phyloP scores from a whole-genome alignment of 2,113 vertebrate species.

The Mesitornis unicolor region DNA sequence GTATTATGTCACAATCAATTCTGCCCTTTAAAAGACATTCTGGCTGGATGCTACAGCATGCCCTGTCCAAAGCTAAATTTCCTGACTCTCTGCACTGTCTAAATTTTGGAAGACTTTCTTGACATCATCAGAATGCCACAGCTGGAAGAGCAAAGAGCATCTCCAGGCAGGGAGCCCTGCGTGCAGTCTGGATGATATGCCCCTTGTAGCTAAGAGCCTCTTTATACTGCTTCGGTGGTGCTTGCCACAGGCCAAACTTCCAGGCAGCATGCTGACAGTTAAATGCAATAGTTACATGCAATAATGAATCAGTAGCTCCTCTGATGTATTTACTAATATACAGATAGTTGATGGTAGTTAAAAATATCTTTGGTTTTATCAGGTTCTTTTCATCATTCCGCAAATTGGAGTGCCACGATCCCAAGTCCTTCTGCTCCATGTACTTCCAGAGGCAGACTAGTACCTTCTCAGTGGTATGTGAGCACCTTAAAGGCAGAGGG shows the following conservation, averaged over 20 bases:
- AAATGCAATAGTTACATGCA: not conserved
- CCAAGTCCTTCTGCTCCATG: not conserved
- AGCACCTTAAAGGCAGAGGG: not conserved
- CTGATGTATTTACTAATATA: not conserved
- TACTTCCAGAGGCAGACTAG: not conserved
- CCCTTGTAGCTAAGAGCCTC: not conserved
- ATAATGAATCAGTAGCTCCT: not conserved
- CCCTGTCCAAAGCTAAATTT: not conserved
- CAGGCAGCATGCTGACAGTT: not conserved
- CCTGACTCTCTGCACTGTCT: not conserved
- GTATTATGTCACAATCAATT: not conserved
- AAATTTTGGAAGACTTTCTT: not conserved
- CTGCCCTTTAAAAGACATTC: not conserved
- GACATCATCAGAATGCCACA: not conserved
- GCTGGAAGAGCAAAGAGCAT: not conserved
- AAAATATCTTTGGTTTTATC: not conserved
- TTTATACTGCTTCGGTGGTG: not conserved
- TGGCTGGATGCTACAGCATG: not conserved
- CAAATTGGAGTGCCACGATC: rapidly evolving
- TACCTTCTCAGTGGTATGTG: not conserved
- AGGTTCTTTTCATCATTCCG: not conserved
- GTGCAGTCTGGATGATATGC: not conserved
- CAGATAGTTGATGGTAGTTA: not conserved
- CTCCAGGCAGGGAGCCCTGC: not conserved
- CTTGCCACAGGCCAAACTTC: not conserved